phyloP scores from a whole-genome alignment of 2,797 vertebrate species.

The Enoplosus armatus region DNA sequence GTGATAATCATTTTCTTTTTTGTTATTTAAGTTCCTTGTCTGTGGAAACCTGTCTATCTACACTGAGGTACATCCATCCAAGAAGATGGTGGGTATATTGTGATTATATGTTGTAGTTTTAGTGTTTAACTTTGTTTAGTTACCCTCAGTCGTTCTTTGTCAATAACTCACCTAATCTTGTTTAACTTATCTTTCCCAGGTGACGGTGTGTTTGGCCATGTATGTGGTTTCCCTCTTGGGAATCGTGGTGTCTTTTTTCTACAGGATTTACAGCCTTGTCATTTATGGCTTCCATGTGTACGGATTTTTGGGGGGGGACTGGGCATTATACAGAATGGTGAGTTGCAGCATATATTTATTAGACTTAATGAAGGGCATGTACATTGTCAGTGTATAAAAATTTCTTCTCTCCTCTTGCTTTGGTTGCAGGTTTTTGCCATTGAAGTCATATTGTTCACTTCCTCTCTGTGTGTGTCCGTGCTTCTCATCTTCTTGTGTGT shows the following conservation, averaged over 20 bases:
- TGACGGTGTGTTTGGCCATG: constrained; percentile 77
- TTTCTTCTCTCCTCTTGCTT: background rate
- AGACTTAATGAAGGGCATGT: fast-evolving
- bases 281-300: fast-evolving
- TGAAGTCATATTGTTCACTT: constrained; percentile 53
- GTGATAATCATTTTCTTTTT: background rate
- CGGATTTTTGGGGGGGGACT: fast-evolving
- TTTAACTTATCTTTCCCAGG: constrained; percentile 55
- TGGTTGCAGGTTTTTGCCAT: fast-evolving
- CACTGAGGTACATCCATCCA: constrained; percentile 72
- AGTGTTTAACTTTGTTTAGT: background rate
- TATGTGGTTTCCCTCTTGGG: constrained; percentile 73
- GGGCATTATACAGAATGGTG: fast-evolving
- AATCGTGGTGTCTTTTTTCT: constrained; percentile 26
- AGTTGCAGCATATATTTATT: constrained; percentile 22
- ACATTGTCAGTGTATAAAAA: background rate
- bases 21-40: constrained; percentile 65
- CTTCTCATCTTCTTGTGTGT: constrained; percentile 73
- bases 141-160: background rate
- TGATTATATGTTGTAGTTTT: background rate
- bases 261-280: fast-evolving
- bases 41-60: constrained; percentile 79
- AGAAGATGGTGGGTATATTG: constrained; percentile 70
- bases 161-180: background rate
- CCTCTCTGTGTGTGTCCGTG: constrained; percentile 55